phyloP scores from a whole-genome alignment of 2,113 vertebrate genomes.

The Odontesthes bonariensis region DNA sequence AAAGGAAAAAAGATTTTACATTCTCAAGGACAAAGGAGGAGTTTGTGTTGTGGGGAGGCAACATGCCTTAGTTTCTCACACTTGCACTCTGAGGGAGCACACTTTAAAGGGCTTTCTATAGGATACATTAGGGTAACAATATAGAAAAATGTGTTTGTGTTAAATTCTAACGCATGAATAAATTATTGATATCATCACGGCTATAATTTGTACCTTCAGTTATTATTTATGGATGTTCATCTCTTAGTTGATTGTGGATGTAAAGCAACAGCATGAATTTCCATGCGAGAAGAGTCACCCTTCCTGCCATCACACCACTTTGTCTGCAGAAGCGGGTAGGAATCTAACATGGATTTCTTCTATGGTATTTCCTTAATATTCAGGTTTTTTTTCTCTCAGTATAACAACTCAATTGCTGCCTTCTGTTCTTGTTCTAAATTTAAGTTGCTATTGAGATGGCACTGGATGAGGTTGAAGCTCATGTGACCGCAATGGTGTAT shows the following conservation, averaged over 20 bases:
- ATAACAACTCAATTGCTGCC: background rate
- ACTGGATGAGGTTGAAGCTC: background rate
- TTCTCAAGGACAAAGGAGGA: constrained; percentile 91
- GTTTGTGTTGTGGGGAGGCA: constrained; percentile 83
- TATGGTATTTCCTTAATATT: constrained; percentile 18
- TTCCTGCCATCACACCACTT: constrained; percentile 91
- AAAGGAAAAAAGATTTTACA: constrained; percentile 63
- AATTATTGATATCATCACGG: background rate
- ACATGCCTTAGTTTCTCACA: constrained; percentile 78
- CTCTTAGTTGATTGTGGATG: constrained; percentile 43
- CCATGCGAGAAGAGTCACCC: constrained; percentile 90
- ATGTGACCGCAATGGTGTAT: background rate
- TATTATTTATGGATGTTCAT: constrained; percentile 65
- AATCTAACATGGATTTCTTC: constrained; percentile 42
- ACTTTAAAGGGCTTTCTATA: constrained; percentile 10
- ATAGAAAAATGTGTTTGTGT: background rate
- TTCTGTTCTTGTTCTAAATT: constrained; percentile 19
- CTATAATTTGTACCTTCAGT: constrained; percentile 17
- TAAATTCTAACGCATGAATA: background rate
- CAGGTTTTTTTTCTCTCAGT: background rate
- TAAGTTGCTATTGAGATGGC: background rate
- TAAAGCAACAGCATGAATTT: constrained; percentile 88
- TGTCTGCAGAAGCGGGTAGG: constrained; percentile 92
- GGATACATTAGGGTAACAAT: background rate
- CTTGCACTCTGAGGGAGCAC: constrained; percentile 57